Percentiles rank a stretch among this genome's conserved stretches.
Conservation (phyloP, 1,140 invertebrate genomes). For the Drosophila suzukii region DNA sequence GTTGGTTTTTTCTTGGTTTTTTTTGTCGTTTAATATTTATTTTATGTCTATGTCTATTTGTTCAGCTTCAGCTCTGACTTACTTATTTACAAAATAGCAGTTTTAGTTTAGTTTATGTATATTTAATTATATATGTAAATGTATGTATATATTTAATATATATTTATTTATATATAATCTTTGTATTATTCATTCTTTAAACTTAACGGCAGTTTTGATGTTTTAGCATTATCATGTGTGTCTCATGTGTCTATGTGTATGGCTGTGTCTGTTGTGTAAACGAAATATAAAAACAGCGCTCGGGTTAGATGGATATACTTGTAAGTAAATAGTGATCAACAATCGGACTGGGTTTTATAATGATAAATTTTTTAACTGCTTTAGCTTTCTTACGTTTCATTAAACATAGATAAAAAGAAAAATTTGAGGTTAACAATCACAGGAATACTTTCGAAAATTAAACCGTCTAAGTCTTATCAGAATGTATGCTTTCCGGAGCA, state of each 20-base stretch:
- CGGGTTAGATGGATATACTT: background rate
- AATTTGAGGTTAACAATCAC: too few relatives aligned
- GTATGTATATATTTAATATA: slow-evolving; percentile 62
- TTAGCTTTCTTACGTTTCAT: too few relatives aligned
- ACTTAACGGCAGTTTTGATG: slow-evolving; percentile 83
- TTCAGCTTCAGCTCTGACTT: slow-evolving; percentile 75
- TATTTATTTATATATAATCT: slow-evolving; percentile 64
- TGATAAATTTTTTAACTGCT: background rate
- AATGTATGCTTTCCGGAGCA: slow-evolving; percentile 3
- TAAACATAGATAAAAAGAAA: too few relatives aligned
- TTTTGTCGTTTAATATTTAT: slow-evolving; percentile 34
- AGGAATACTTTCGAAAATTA: background rate
- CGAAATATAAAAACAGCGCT: slow-evolving; percentile 37
- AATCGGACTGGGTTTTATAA: background rate
- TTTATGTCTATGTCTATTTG: slow-evolving; percentile 68
- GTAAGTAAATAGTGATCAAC: background rate
- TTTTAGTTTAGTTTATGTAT: slow-evolving; percentile 69
- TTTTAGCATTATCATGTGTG: slow-evolving; percentile 70
- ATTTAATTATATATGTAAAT: slow-evolving; percentile 61
- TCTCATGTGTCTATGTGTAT: slow-evolving; percentile 48
- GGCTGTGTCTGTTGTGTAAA: slow-evolving; percentile 28
- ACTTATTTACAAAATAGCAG: slow-evolving; percentile 80
- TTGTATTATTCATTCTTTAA: slow-evolving; percentile 76
- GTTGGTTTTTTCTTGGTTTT: slow-evolving; percentile 26
- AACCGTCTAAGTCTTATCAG: background rate